Conservation (phyloP, 2,113 vertebrate species). For the Symphodus melops region DNA sequence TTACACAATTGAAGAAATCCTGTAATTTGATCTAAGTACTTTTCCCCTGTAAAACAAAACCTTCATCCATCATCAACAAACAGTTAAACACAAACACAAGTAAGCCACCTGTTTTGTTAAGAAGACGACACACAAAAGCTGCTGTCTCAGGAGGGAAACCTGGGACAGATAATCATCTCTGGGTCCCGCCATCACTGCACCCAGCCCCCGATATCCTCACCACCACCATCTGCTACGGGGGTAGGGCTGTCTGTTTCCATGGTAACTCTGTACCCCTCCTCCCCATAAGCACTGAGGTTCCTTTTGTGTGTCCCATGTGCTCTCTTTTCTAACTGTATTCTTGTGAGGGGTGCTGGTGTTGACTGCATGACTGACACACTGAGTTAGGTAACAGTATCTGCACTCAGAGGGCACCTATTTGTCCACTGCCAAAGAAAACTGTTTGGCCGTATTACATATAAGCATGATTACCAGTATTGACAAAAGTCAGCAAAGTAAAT, state of each 20-base stretch:
- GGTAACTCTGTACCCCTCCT: constrained; percentile 70
- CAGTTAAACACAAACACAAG: neutral
- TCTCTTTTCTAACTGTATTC: constrained; percentile 50
- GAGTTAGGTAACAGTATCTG: constrained; percentile 14
- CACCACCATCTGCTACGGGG: constrained; percentile 76
- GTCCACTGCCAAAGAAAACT: neutral
- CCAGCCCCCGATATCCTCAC: constrained; percentile 69
- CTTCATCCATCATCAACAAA: neutral
- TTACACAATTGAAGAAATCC: neutral
- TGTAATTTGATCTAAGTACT: neutral
- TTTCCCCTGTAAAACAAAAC: neutral
- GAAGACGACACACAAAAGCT: constrained; percentile 24
- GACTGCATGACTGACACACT: constrained; percentile 19
- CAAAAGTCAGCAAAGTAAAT: neutral
- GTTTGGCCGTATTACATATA: neutral
- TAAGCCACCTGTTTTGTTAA: constrained; percentile 34
- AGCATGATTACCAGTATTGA: neutral
- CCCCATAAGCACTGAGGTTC: constrained; percentile 44
- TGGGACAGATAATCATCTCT: constrained; percentile 64
- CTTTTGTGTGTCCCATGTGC: constrained; percentile 75
- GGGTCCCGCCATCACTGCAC: constrained; percentile 56
- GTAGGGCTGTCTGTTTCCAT: constrained; percentile 78
- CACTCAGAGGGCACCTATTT: neutral
- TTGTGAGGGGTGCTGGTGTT: constrained; percentile 26
- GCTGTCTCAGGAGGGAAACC: constrained; percentile 39